Percentiles rank a stretch among this genome's conserved stretches.
Conservation (phyloP, 1,140 invertebrate genomes). For the Drosophila arizonae region DNA sequence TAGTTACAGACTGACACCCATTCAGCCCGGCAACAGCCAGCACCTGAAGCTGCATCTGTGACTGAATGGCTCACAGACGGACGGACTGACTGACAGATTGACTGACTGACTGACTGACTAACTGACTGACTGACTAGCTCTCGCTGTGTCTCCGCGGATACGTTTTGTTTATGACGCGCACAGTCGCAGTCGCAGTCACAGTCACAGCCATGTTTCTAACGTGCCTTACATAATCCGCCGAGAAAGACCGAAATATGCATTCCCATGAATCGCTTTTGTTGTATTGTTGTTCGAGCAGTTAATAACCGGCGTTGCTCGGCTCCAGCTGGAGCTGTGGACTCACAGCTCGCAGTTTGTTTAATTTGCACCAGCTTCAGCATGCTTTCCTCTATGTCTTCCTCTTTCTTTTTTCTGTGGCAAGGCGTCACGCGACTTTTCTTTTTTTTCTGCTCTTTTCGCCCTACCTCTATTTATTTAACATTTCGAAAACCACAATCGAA, state of each 20-base stretch:
- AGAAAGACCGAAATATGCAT: slow-evolving; percentile 1
- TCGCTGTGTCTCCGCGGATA: not conserved
- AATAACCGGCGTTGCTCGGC: slow-evolving; percentile 1
- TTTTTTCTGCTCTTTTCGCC: not conserved
- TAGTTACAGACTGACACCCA: slow-evolving; percentile 73
- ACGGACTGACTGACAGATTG: too few species aligned
- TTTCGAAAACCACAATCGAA: slow-evolving; percentile 1
- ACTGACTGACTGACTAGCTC: too few species aligned
- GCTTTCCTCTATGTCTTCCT: not conserved
- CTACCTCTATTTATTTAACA: not conserved
- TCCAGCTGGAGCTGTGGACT: not conserved
- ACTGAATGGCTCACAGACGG: not conserved
- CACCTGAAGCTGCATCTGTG: slow-evolving; percentile 7
- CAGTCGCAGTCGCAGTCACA: not conserved
- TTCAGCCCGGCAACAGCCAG: slow-evolving; percentile 42
- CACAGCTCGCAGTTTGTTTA: not conserved
- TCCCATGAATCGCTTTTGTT: slow-evolving; percentile 8
- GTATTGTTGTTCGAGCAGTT: not conserved
- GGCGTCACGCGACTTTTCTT: not conserved
- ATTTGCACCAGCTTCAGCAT: not conserved
- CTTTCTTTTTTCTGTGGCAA: not conserved
- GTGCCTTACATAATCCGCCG: slow-evolving; percentile 8
- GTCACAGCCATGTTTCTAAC: slow-evolving; percentile 1
- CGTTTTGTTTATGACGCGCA: slow-evolving; percentile 13
- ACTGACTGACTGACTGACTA: too few species aligned